phyloP scores from a whole-genome alignment of 30 jellyfish, hydroid and myxozoan genomes.

The Euphysa ruthae region DNA sequence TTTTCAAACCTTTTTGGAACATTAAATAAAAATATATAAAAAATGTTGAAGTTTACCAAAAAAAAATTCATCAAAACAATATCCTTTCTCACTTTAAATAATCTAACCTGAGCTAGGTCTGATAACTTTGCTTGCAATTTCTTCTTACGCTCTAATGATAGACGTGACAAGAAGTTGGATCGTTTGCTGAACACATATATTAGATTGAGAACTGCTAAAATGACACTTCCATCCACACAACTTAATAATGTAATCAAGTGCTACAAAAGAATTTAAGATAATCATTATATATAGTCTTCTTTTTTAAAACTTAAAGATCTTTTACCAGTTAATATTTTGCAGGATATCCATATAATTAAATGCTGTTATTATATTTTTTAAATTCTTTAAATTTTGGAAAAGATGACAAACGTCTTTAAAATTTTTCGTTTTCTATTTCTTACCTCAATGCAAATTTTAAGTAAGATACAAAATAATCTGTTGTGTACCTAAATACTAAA shows the following conservation, averaged over 20 bases:
- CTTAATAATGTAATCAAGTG: constrained; percentile 78
- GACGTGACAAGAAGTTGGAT: constrained; percentile 79
- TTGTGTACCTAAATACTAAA: too few species aligned
- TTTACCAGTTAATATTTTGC: neutral
- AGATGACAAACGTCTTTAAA: neutral
- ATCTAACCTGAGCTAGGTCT: constrained; percentile 79
- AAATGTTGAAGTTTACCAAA: too few species aligned
- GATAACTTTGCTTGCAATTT: constrained; percentile 71
- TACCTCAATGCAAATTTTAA: too few species aligned
- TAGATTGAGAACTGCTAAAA: constrained; percentile 71
- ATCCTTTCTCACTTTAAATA: neutral
- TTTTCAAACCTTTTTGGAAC: too few species aligned
- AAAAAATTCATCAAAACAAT: too few species aligned
- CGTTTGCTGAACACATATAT: constrained; percentile 97
- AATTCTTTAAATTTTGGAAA: neutral
- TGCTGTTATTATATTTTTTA: too few species aligned
- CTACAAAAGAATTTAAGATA: constrained; percentile 14
- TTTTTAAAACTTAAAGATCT: too few species aligned
- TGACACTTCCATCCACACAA: constrained; percentile 89
- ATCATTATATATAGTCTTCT: neutral
- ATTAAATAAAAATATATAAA: too few species aligned
- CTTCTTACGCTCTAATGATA: constrained; percentile 74
- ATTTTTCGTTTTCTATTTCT: neutral
- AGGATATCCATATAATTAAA: neutral
- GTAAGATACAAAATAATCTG: too few species aligned